Percentiles rank a stretch among this genome's conserved stretches.
These are phyloP conservation scores for Drosophila melanica DNA, from an alignment of 1,140 invertebrate species.

Conservation along the genomic window DNA sequence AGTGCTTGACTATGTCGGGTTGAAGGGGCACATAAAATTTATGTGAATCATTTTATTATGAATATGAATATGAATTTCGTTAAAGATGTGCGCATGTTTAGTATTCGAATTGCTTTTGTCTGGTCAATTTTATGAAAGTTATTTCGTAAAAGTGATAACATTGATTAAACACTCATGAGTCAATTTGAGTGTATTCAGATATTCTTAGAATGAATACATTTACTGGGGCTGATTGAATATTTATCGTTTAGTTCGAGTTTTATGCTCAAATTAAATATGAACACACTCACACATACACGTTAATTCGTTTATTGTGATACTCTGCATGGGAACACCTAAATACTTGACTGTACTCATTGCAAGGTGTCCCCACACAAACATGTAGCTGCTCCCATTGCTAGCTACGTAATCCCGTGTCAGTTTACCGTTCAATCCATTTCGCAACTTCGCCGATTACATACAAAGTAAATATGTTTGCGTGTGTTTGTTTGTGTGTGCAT, in stretches of 20 bases:
- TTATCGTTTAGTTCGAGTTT: background rate
- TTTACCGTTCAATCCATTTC: slow-evolving; percentile 57
- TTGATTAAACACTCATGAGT: slow-evolving; percentile 2
- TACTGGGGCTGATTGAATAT: background rate
- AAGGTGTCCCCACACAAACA: slow-evolving; percentile 5
- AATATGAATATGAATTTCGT: background rate
- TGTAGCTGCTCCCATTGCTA: slow-evolving; percentile 6
- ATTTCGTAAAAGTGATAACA: background rate
- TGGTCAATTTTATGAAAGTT: slow-evolving; percentile 1
- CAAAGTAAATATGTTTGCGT: background rate
- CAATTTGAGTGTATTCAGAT: background rate
- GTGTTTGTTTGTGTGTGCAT: slow-evolving; percentile 1
- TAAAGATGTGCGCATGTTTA: background rate
- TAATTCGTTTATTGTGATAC: background rate
- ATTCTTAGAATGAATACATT: background rate
- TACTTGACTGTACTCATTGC: background rate
- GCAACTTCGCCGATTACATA: slow-evolving; percentile 51
- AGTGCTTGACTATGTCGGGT: slow-evolving; percentile 33
- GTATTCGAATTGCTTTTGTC: slow-evolving; percentile 8
- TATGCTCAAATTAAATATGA: background rate
- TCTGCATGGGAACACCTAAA: background rate
- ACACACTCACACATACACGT: background rate
- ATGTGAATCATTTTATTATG: slow-evolving; percentile 35
- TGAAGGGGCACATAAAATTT: slow-evolving; percentile 5
- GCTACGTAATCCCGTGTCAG: slow-evolving; percentile 40